Base-by-base conservation (phyloP, 2,797 vertebrate species). In the Cossypha niveicapilla region DNA sequence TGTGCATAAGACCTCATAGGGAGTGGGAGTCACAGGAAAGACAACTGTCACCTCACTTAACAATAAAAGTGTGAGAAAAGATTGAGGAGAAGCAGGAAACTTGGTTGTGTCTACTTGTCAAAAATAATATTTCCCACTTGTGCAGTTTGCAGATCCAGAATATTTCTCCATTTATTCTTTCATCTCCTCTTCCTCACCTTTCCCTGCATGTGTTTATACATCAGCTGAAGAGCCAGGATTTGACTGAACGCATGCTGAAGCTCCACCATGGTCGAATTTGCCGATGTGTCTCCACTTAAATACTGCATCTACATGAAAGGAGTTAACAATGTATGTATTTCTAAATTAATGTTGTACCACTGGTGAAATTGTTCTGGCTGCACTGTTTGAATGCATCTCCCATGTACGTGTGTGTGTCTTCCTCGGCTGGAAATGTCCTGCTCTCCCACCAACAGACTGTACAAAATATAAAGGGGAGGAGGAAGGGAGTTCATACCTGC, bases 231-330 rank as follows among this genome's bases (percentile, higher is more conserved):
- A 75, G 42, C 28, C 50, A 35, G 62, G 23, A 27, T 13, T 53
- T 41, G 34, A 50, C n/a, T 15, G 23, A 45, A 44, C 22, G 21
- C 0, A 0, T 21, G 57, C 32, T 30, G 77, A 41, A 66, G 23
- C 27, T 82, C 28, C 71, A 18, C 67, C 3, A 1, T 50, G 30
- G 35, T 66, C 2, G 7, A 57, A 54, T 68, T 41, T 47, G 30
- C 39, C 0, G 0, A 3, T 10, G 21, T 30, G 11, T 27, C 45
- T 41, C n/a, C 23, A 32, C 10, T 73, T 18, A 35, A 37, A 77
- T 41, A 34, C 23, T 56, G 42, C 8, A 2, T 35, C 19, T 45
- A 27, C 5, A 1, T 17, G 23, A 56, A 50, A 79, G 60, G 42
- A 58, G 34, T 34, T 70, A 28, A 30, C 45, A 30, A 13, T 3